Evolutionary conservation across 1,140 invertebrate species (phyloP).

Genomic region (Drosophila equinoxialis): DNA sequence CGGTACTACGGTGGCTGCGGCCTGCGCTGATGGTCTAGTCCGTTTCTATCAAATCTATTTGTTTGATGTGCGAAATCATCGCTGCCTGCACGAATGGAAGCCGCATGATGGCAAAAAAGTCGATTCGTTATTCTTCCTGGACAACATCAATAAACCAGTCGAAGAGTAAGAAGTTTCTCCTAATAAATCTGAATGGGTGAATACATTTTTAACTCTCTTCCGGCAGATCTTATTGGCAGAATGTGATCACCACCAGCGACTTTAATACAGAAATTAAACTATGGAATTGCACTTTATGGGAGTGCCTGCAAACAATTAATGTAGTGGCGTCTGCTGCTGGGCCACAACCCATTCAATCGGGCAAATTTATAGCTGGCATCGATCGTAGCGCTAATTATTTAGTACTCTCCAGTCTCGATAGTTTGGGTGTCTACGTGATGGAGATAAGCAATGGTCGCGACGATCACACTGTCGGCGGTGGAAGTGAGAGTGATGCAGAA

Average conservation of each 20-base stretch:
- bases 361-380: constrained; percentile 88
- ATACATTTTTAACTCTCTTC: not conserved
- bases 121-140: constrained; percentile 94
- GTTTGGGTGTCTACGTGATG: constrained; percentile 90
- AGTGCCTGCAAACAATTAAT: constrained; percentile 93
- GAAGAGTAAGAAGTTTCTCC: constrained; percentile 88
- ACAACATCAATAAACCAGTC: constrained; percentile 93
- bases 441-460: constrained; percentile 85
- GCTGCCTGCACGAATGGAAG: constrained; percentile 94
- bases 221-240: constrained; percentile 89
- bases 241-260: constrained; percentile 94
- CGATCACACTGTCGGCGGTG: constrained; percentile 25
- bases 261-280: constrained; percentile 96
- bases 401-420: constrained; percentile 92
- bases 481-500: constrained; percentile 48
- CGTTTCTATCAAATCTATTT: constrained; percentile 94
- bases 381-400: constrained; percentile 93
- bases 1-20: constrained; percentile 95
- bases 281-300: constrained; percentile 97
- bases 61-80: constrained; percentile 86
- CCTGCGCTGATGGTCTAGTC: constrained; percentile 92
- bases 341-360: constrained; percentile 75
- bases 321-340: constrained; percentile 83
- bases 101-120: constrained; percentile 94
- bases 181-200: not conserved